A percentile compares a stretch with the other conserved stretches of the same genome.
These are phyloP conservation scores for Solen grandis DNA, from an alignment of 1,140 invertebrate species.

Conservation along the genomic window DNA sequence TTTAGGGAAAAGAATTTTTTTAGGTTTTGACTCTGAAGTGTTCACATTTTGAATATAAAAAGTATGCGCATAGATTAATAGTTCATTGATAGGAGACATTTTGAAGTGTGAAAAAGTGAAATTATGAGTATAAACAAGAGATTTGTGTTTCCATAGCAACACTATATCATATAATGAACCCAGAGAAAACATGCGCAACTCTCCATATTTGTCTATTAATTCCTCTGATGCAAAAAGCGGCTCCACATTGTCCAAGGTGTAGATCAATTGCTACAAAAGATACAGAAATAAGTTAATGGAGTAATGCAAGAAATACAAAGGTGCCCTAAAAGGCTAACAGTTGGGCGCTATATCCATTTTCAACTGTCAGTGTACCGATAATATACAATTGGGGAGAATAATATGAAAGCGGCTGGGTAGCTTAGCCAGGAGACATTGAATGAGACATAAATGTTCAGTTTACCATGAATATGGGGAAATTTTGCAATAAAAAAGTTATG, in stretches of 20 bases:
- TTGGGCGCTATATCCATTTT: too few relatives aligned
- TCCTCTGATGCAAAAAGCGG: slow-evolving; percentile 10
- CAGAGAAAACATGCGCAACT: slow-evolving; percentile 24
- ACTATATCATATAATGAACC: slow-evolving; percentile 18
- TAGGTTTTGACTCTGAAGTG: background rate
- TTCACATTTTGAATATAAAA: slow-evolving; percentile 13
- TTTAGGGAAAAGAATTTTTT: background rate
- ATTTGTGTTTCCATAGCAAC: slow-evolving; percentile 35
- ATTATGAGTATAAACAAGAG: slow-evolving; percentile 18
- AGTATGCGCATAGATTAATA: slow-evolving; percentile 44
- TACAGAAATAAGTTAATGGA: too few relatives aligned
- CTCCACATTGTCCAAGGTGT: background rate
- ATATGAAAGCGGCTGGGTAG: too few relatives aligned
- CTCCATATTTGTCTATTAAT: slow-evolving; percentile 8
- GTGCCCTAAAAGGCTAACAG: too few relatives aligned
- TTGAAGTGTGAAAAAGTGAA: slow-evolving; percentile 49
- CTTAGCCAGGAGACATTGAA: too few relatives aligned
- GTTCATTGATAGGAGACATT: slow-evolving; percentile 18
- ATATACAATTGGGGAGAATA: too few relatives aligned
- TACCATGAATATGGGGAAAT: too few relatives aligned
- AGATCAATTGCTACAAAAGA: slow-evolving; percentile 39
- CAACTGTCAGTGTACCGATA: too few relatives aligned
- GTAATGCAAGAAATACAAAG: too few relatives aligned
- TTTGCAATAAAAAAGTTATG: too few relatives aligned
- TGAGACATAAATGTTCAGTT: too few relatives aligned